Conservation (phyloP, 2,113 vertebrate species). For the Aythya baeri region DNA sequence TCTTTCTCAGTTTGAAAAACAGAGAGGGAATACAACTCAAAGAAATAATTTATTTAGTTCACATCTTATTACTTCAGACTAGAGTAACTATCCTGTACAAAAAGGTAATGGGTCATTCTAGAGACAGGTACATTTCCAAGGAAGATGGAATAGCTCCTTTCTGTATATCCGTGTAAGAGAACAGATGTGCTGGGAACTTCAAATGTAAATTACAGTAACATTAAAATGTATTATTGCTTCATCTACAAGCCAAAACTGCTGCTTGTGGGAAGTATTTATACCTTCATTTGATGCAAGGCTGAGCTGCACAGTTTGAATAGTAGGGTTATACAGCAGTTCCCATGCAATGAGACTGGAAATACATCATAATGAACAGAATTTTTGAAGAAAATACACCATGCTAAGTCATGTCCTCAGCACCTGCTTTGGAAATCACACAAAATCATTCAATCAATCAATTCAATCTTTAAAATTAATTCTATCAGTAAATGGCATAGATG, state of each 20-base stretch:
- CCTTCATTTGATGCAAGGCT: background rate
- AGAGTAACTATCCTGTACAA: background rate
- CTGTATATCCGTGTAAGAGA: background rate
- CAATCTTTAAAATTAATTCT: background rate
- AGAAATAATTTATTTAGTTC: background rate
- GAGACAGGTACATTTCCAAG: background rate
- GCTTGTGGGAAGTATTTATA: background rate
- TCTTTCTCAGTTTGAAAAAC: background rate
- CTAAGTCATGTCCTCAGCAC: background rate
- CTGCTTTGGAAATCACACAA: background rate
- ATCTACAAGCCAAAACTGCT: background rate
- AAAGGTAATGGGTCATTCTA: background rate
- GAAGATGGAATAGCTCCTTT: background rate
- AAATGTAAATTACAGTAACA: background rate
- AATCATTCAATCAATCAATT: background rate
- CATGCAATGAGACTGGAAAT: background rate
- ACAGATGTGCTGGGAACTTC: background rate
- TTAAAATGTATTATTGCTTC: background rate
- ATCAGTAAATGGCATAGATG: background rate
- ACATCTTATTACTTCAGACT: background rate
- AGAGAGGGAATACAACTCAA: background rate
- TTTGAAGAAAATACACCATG: background rate
- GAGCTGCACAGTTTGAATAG: background rate
- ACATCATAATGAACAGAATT: background rate
- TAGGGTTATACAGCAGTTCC: background rate